These are phyloP conservation scores for Crematogaster levior DNA, from an alignment of 2,888 invertebrate species.

Conservation along the genomic window DNA sequence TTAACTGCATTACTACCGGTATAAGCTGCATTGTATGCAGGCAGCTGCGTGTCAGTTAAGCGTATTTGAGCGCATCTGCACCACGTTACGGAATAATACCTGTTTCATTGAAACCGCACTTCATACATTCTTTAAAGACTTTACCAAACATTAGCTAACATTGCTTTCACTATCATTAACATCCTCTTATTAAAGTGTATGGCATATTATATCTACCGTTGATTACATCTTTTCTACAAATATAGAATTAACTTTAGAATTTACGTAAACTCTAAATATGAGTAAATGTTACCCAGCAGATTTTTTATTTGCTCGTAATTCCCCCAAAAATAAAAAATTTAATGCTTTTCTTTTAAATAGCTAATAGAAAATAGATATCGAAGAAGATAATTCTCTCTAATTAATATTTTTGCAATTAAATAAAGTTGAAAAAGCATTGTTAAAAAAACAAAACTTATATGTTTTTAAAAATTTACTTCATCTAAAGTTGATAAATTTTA, in stretches of 20 bases:
- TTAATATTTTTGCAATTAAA: too few species aligned
- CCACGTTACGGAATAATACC: neutral
- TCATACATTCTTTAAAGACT: neutral
- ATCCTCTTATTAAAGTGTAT: neutral
- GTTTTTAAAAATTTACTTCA: too few species aligned
- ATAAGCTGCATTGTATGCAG: constrained; percentile 35
- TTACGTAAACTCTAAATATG: too few species aligned
- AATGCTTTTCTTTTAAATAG: too few species aligned
- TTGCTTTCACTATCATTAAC: neutral
- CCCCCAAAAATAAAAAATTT: too few species aligned
- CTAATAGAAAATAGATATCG: too few species aligned
- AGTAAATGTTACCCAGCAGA: too few species aligned
- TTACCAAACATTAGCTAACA: neutral
- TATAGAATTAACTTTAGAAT: neutral
- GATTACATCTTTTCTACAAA: neutral
- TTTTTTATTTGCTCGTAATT: too few species aligned
- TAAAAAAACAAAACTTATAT: too few species aligned
- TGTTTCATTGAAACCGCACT: neutral
- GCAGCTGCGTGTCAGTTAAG: constrained; percentile 38
- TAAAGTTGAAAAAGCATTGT: too few species aligned
- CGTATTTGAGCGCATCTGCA: constrained; percentile 36
- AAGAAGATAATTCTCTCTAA: too few species aligned
- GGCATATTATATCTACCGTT: neutral
- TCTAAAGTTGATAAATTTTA: too few species aligned
- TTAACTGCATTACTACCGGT: constrained; percentile 40